phyloP scores from a whole-genome alignment of 2,888 invertebrate genomes.

The Toxonevra muliebris region DNA sequence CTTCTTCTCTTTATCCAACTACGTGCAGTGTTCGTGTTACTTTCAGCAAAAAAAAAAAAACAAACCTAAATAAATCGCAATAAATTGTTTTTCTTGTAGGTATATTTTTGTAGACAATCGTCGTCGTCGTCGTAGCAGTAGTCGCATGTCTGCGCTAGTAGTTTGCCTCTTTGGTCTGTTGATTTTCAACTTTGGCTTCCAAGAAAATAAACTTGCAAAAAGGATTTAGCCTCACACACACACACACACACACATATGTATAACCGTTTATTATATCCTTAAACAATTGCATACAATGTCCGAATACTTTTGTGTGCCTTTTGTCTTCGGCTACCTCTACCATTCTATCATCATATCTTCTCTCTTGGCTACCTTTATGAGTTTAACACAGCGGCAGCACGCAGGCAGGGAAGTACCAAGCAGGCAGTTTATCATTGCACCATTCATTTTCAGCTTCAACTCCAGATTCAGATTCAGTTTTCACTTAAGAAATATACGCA shows the following conservation, averaged over 20 bases:
- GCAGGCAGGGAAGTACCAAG: not conserved
- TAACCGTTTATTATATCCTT: conserved; percentile 31
- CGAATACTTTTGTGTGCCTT: conserved; percentile 43
- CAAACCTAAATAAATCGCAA: conserved; percentile 25
- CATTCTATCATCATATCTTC: not conserved
- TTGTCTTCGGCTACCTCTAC: not conserved
- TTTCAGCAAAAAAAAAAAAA: not conserved
- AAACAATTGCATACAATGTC: conserved; percentile 38
- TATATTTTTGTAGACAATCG: conserved; percentile 26
- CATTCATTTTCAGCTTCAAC: conserved; percentile 40
- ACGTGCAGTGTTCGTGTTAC: conserved; percentile 1
- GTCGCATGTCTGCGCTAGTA: conserved; percentile 18
- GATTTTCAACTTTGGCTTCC: conserved; percentile 24
- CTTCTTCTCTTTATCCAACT: conserved; percentile 28
- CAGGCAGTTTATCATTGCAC: conserved; percentile 54
- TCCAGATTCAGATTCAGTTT: conserved; percentile 19
- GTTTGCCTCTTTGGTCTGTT: conserved; percentile 26
- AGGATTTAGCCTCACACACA: conserved; percentile 3
- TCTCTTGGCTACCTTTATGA: no score
- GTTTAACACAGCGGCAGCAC: not conserved
- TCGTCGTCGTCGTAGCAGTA: conserved; percentile 7
- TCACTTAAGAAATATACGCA: conserved; percentile 42
- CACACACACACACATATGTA: conserved; percentile 1
- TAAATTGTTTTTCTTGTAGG: conserved; percentile 37
- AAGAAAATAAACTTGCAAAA: no score